Percentiles rank a stretch among this genome's conserved stretches.
Evolutionary conservation across 2,113 vertebrate species (phyloP).

Genomic region (Chunga burmeisteri): DNA sequence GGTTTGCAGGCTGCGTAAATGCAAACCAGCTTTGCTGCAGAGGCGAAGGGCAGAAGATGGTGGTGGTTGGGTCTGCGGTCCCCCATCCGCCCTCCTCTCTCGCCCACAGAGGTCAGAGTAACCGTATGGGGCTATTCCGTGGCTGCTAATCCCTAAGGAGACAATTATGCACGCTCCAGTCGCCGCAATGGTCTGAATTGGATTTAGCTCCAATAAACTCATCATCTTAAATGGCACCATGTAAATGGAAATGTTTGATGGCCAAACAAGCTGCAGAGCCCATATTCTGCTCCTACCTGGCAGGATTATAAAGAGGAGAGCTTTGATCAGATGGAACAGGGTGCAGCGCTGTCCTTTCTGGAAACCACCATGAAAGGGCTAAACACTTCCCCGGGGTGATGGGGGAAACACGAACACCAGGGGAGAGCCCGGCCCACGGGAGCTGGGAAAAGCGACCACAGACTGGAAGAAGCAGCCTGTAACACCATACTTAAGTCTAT

Average conservation of each 20-base stretch:
- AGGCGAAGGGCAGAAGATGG: not conserved
- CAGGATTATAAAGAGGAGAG: not conserved
- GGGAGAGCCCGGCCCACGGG: accelerated
- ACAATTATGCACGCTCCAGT: too few relatives aligned
- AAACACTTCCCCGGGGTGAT: not conserved
- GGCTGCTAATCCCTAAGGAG: not conserved
- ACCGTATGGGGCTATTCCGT: not conserved
- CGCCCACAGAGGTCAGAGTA: not conserved
- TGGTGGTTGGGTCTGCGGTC: not conserved
- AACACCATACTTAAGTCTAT: not conserved
- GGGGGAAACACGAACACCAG: accelerated
- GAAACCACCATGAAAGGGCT: not conserved
- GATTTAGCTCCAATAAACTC: not conserved
- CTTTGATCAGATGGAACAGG: not conserved
- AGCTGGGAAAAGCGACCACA: too few relatives aligned
- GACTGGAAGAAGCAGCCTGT: not conserved
- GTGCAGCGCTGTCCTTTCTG: not conserved
- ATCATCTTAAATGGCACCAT: not conserved
- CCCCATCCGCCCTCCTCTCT: not conserved
- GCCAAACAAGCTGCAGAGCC: not conserved
- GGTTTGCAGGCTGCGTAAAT: too few relatives aligned
- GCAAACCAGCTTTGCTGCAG: not conserved
- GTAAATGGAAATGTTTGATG: not conserved
- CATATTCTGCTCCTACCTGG: not conserved
- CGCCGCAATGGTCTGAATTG: not conserved